Percentiles rank a stretch among this genome's conserved stretches.
phyloP scores from a whole-genome alignment of 2,113 vertebrate species.

The Myocastor coypus region DNA sequence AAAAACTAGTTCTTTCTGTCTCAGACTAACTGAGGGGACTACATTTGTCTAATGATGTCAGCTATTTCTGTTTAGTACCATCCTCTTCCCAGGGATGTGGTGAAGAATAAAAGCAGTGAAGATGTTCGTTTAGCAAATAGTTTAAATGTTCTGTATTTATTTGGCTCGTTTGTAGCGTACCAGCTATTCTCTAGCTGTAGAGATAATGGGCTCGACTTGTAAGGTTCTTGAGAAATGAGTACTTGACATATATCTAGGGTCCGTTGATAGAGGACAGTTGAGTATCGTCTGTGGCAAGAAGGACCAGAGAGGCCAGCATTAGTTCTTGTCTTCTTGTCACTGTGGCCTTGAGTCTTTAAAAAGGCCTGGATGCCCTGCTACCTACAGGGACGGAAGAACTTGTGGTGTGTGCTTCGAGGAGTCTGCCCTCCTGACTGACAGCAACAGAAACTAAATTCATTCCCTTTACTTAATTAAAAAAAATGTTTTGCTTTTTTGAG shows the following conservation, averaged over 20 bases:
- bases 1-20: not conserved
- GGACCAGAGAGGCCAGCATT: not conserved
- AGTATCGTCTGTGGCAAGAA: not conserved
- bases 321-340: not conserved
- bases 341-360: not conserved
- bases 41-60: not conserved
- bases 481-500: not conserved
- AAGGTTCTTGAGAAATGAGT: slow-evolving; percentile 11
- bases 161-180: not conserved
- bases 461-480: not conserved
- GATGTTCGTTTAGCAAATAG: slow-evolving; percentile 22
- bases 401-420: not conserved
- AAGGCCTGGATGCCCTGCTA: not conserved
- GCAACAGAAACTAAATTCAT: fast-evolving
- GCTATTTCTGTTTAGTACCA: not conserved
- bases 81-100: not conserved
- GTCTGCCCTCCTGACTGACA: not conserved
- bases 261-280: not conserved
- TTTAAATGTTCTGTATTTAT: slow-evolving; percentile 35
- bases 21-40: not conserved
- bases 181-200: slow-evolving; percentile 47
- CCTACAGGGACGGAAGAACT: not conserved
- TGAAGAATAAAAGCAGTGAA: slow-evolving; percentile 17
- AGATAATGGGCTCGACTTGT: not conserved
- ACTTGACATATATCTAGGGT: not conserved